Base-by-base conservation (phyloP, 2,113 vertebrate genomes). In the Oxyura jamaicensis region DNA sequence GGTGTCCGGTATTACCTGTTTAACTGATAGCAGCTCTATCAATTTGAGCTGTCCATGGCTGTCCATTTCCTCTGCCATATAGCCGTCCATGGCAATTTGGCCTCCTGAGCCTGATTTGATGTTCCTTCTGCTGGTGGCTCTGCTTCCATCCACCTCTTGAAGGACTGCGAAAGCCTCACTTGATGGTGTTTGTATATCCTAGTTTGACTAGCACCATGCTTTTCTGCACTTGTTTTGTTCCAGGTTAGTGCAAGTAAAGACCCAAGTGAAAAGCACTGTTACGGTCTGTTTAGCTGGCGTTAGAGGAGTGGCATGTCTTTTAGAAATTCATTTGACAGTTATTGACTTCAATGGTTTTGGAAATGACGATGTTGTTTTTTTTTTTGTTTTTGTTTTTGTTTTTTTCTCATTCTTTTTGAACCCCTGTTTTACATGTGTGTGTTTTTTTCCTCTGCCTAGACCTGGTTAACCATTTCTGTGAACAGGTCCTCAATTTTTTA, bases 401-500 rank as follows among this genome's bases (percentile, higher is more conserved):
- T 95, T 91, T 80, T 95, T 79, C 97, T 98, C 95, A 95, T 97
- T 98, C 96, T 97, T 98, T 98, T 97, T 84, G 80, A 96, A 97
- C 97, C 98, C 97, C 94, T 95, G 78, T 97, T 97, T 95, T 96
- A 87, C 95, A 96, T 92, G 93, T 98, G 93, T 98, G 98, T 98
- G 96, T 83, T 87, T 85, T 92, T 85, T 91, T 95, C 97, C 93
- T 97, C 96, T 96, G 95, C 98, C 98, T 98, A 99, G 99, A 99
- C 98, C 98, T 99, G 95, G 98, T 98, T 97, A 98, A 99, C 98
- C 98, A 96, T 98, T 98, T 99, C 96, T 99, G 98, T 98, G 99
- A 99, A 97, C 99, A 99, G 97, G 97, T 99, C 98, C 98, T 99
- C 99, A 99, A 98, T 98, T 98, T 99, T 98, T 98, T 99, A 98